These are phyloP conservation scores for Mormyrus hasselquistii DNA, from an alignment of 2,797 vertebrate species.

Conservation along the genomic window DNA sequence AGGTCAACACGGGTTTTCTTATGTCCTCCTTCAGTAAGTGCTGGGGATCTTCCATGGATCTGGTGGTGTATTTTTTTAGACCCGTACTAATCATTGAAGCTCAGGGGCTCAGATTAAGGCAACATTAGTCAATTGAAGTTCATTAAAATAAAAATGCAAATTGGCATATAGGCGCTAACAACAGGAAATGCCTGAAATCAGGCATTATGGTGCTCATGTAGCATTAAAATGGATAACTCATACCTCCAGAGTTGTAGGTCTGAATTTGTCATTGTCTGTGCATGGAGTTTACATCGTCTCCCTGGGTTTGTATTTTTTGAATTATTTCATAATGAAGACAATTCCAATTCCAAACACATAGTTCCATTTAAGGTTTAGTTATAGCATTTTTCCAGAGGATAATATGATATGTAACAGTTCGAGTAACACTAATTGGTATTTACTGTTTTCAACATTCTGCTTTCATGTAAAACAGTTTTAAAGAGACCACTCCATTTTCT, in stretches of 20 bases:
- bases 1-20: slow-evolving; percentile 81
- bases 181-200: neutral
- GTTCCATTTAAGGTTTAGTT: neutral
- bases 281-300: neutral
- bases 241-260: neutral
- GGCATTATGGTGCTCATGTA: neutral
- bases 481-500: neutral
- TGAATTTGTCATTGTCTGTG: neutral
- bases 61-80: neutral
- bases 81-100: neutral
- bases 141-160: neutral
- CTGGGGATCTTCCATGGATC: neutral
- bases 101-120: neutral
- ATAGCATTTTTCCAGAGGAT: neutral
- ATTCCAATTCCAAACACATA: neutral
- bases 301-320: neutral
- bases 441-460: neutral
- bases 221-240: neutral
- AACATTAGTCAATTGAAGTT: neutral
- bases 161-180: neutral
- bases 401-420: neutral
- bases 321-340: neutral
- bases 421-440: neutral
- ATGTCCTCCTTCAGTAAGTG: slow-evolving; percentile 83
- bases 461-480: neutral